Evolutionary conservation across 1,140 invertebrate species (phyloP).

Genomic region (Zophobas atratus): DNA sequence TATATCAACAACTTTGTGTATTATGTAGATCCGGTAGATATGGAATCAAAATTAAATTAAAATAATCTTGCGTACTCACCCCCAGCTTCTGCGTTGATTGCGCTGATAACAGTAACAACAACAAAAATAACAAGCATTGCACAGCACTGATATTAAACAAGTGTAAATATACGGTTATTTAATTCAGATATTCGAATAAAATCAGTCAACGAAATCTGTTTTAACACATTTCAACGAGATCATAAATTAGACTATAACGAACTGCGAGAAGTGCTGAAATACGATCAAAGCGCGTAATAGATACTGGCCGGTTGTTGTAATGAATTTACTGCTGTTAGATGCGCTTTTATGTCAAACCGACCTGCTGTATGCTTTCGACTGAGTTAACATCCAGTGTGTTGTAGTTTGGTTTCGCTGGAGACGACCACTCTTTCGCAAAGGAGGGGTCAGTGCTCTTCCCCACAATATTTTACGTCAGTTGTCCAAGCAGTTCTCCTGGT

Average conservation of each 20-base stretch:
- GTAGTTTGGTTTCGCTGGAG: slow-evolving; percentile 44
- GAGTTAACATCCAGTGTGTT: slow-evolving; percentile 20
- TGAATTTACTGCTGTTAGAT: slow-evolving; percentile 21
- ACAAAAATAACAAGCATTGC: slow-evolving; percentile 51
- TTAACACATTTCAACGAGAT: slow-evolving; percentile 22
- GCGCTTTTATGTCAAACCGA: slow-evolving; percentile 23
- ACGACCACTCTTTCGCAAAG: slow-evolving; percentile 44
- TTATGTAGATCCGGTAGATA: too few species aligned
- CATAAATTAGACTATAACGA: not conserved
- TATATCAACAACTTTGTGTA: too few species aligned
- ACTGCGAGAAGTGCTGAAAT: slow-evolving; percentile 15
- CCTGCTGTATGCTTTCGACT: slow-evolving; percentile 21
- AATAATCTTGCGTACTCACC: slow-evolving; percentile 20
- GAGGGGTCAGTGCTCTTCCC: slow-evolving; percentile 46
- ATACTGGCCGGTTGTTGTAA: slow-evolving; percentile 13
- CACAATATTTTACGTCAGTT: slow-evolving; percentile 44
- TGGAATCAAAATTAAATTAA: too few species aligned
- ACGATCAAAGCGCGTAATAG: slow-evolving; percentile 22
- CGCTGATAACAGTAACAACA: slow-evolving; percentile 24
- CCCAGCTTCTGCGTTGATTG: slow-evolving; percentile 35
- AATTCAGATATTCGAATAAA: not conserved
- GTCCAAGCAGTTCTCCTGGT: slow-evolving; percentile 15
- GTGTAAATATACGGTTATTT: not conserved
- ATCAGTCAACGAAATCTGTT: not conserved
- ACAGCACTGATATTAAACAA: slow-evolving; percentile 34